These are phyloP conservation scores for Passer domesticus DNA, from an alignment of 2,113 vertebrate species.

Conservation along the genomic window DNA sequence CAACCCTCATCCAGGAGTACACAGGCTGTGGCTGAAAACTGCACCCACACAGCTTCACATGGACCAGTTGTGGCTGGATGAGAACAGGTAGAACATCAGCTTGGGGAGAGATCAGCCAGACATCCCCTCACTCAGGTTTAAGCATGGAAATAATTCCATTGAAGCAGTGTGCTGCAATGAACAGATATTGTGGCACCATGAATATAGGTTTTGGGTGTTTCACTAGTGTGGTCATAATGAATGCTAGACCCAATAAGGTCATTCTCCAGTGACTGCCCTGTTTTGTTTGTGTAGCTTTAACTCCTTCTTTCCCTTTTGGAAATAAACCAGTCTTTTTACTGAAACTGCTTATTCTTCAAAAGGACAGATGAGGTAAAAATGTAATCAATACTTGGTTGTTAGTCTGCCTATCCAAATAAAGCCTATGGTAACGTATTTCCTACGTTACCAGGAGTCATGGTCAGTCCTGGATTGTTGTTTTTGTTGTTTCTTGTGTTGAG, in stretches of 20 bases:
- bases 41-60: not conserved
- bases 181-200: fast-evolving
- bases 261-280: not conserved
- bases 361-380: not conserved
- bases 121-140: not conserved
- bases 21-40: not conserved
- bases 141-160: not conserved
- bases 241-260: fast-evolving
- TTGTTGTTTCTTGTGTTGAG: not conserved
- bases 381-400: not conserved
- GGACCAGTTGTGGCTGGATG: not conserved
- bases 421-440: not conserved
- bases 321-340: not conserved
- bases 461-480: not conserved
- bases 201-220: not conserved
- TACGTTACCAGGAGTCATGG: not conserved
- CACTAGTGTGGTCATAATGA: not conserved
- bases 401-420: not conserved
- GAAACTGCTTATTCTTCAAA: not conserved
- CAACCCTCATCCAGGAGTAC: not conserved
- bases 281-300: not conserved
- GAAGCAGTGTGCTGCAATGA: not conserved
- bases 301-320: not conserved
- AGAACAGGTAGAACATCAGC: not conserved
- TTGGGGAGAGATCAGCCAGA: not conserved